Base-by-base conservation (phyloP, 2,888 invertebrate species). In the Agrilus mali region DNA sequence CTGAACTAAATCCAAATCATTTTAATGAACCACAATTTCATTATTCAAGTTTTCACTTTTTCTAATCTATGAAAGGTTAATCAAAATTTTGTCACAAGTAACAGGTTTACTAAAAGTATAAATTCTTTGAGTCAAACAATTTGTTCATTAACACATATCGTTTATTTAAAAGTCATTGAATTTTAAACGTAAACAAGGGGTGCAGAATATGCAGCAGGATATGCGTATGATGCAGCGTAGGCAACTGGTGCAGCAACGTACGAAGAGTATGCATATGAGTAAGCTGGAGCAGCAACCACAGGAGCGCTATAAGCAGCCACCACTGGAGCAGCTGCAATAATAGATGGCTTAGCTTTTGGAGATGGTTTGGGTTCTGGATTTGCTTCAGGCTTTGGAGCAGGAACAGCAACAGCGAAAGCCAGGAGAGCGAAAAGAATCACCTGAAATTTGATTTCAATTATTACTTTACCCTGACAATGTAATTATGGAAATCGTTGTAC, bases 351-450 rank as follows among this genome's bases (percentile, higher is more conserved):
- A 47, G 53, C 50, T 43, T 45, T 46, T 33, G 50, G 50, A 38
- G 31, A 40, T 38, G 50, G 43, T 27, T 42, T 36, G 32, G 48
- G 41, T 33, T 49, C 17, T 20, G 44, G 40, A 20, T 51, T 43
- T 36, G 51, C 42, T 37, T 43, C 37, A 35, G 76, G 61, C 57
- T 67, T 63, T 47, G 53, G 45, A 40, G 50, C 49, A 33, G 77
- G 64, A 55, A 67, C 63, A 47, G 75, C 69, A 57, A 70, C 53
- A 46, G 71, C 63, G 50, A 75, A 14, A 41, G 73, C 68, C 59
- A 72, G 43, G 27, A 72, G 53, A 44, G 68, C 67, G 50, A 72
- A 65, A 40, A 73, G 53, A 44, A 72, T 57, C 36, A 73, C 54
- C 73, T 73, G 60, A 3, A 65, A 67, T 45, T 22, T 27, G 27